A percentile compares a stretch with the other conserved stretches of the same genome.
Evolutionary conservation across 1,140 invertebrate genomes (phyloP).

Genomic region (Hormaphis cornu): DNA sequence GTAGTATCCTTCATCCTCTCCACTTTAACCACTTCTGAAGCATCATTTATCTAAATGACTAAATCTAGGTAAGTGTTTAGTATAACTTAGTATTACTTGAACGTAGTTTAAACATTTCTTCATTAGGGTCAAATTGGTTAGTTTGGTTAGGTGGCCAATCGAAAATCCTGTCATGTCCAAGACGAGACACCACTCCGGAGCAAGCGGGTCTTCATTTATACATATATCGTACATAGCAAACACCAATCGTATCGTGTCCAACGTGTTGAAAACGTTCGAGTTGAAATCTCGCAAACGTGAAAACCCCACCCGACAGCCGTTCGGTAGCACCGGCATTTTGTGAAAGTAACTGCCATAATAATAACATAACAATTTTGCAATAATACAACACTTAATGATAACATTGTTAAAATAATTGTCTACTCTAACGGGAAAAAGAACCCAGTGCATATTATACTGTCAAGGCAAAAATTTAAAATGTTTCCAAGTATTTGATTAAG

Average conservation of each 20-base stretch:
- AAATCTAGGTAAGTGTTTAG: too few species aligned
- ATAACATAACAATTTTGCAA: background rate
- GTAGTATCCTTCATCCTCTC: too few species aligned
- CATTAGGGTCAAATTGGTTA: constrained; percentile 1
- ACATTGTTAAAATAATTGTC: background rate
- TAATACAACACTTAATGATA: background rate
- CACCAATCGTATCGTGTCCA: constrained; percentile 1
- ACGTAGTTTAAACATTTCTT: constrained; percentile 29
- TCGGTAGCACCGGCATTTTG: background rate
- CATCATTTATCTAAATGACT: too few species aligned
- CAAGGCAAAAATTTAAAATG: background rate
- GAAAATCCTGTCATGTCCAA: constrained; percentile 30
- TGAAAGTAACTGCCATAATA: constrained; percentile 5
- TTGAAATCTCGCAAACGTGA: constrained; percentile 7
- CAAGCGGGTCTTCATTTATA: constrained; percentile 5
- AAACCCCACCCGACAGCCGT: constrained; percentile 1
- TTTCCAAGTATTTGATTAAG: too few species aligned
- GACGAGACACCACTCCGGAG: background rate
- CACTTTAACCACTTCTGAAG: too few species aligned
- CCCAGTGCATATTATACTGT: background rate
- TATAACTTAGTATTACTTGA: too few species aligned
- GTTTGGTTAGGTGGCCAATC: constrained; percentile 18
- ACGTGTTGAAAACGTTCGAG: background rate
- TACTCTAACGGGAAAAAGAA: background rate
- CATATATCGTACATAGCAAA: constrained; percentile 25